Evolutionary conservation across 2,888 invertebrate genomes (phyloP), one percentile per base, ranked within the genome.

Genomic region (Aethes cnicana): DNA sequence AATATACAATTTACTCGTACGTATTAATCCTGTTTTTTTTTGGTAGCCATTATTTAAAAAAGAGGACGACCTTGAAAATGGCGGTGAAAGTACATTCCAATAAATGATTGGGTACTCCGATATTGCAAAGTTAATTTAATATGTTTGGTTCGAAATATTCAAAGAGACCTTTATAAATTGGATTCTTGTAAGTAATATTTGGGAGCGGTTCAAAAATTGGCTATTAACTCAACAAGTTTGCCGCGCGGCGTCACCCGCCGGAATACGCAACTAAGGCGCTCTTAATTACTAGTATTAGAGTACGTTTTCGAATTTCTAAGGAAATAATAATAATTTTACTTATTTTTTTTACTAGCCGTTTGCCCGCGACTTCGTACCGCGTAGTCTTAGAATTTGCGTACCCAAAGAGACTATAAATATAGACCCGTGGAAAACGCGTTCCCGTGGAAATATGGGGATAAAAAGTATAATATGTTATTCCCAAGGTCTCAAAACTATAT

Each of bases 211-310:
- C 53, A 56, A 53, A 56, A 56, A 48, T 56, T 56, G 53, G 41
- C 48, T 56, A 53, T 56, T 53, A 56, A 49, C 42, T 30, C 36
- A 48, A 48, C 55, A 47, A 36, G 41, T 44, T 33, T 18, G 20
- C 42, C 36, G 33, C 50, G 47, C 41, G 16, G 36, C 48, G 30
- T 17, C 20, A 39, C 43, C 20, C 17, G 21, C 41, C 21, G 50
- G 62, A 63, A 63, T 63, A 56, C 55, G 25, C 50, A 60, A 57
- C 47, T 53, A 60, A 47, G 53, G 48, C 14, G 35, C 33, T 42
- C 49, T 54, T 54, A 54, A 54, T 54, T 54, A 54, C 43, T 47
- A n/a, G 17, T 18, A n/a, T 39, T 44, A 54, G 25, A 33, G 37
- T 20, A 5, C 23, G 23, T 6, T 37, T 9, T n/a, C 11, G 23